A percentile compares a stretch with the other conserved stretches of the same genome.
Conservation (phyloP, 1,140 invertebrate genomes). For the Diorhabda elongata region DNA sequence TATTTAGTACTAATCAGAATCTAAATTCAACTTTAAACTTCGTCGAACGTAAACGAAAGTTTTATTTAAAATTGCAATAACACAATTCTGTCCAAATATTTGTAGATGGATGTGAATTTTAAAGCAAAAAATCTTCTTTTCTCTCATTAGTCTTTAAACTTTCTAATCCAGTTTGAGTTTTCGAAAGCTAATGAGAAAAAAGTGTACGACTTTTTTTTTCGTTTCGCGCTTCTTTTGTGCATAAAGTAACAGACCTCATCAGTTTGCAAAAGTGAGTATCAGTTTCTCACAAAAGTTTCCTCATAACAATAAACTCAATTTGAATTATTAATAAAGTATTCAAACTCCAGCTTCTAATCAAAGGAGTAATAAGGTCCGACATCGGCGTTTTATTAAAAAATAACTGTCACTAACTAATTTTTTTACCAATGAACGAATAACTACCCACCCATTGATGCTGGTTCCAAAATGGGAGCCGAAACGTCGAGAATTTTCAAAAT, state of each 20-base stretch:
- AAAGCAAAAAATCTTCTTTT: not conserved
- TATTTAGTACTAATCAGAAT: not conserved
- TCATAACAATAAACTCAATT: too few species aligned
- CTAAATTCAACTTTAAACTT: not conserved
- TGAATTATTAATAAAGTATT: too few species aligned
- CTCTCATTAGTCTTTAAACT: slow-evolving; percentile 16
- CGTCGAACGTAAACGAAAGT: not conserved
- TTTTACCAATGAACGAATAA: too few species aligned
- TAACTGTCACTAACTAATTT: too few species aligned
- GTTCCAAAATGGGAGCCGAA: too few species aligned
- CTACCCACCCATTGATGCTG: too few species aligned
- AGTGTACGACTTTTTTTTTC: slow-evolving; percentile 13
- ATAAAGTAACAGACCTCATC: slow-evolving; percentile 10
- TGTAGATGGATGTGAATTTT: not conserved
- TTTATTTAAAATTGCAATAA: slow-evolving; percentile 13
- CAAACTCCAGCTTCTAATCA: too few species aligned
- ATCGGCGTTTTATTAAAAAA: too few species aligned
- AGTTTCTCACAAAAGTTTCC: too few species aligned
- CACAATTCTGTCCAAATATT: slow-evolving; percentile 5
- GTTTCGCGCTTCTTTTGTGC: slow-evolving; percentile 3
- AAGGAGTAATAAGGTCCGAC: too few species aligned
- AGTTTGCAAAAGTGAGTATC: not conserved
- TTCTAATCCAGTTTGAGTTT: slow-evolving; percentile 17
- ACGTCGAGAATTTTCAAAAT: too few species aligned
- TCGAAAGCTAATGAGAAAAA: slow-evolving; percentile 18